Conservation (phyloP, 2,888 invertebrate genomes). For the Drosophila prostipennis region DNA sequence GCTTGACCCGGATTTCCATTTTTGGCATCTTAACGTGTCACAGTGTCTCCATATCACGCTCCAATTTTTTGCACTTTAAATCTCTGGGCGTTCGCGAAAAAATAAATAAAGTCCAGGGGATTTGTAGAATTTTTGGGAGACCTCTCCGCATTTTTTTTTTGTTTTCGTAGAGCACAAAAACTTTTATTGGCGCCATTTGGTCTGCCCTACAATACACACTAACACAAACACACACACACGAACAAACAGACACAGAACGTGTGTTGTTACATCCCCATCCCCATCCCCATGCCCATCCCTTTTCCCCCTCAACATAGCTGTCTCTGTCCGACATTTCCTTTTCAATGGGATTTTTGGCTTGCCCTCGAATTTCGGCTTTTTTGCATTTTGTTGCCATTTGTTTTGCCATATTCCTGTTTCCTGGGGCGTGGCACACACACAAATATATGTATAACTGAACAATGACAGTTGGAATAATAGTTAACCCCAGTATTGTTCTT, state of each 20-base stretch:
- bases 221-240: conserved; percentile 13
- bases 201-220: conserved; percentile 62
- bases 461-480: neutral
- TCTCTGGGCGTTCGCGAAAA: conserved; percentile 2
- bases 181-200: conserved; percentile 76
- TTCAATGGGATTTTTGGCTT: conserved; percentile 39
- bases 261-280: conserved; percentile 8
- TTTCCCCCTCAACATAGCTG: neutral
- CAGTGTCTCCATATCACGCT: conserved; percentile 7
- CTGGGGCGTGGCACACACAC: conserved; percentile 50
- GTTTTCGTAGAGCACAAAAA: conserved; percentile 44
- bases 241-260: conserved; percentile 14
- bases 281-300: neutral
- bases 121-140: conserved; percentile 10
- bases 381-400: conserved; percentile 31
- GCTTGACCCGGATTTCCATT: conserved; percentile 21
- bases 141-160: conserved; percentile 1
- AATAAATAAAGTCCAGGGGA: conserved; percentile 26
- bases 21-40: conserved; percentile 17
- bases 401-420: conserved; percentile 20
- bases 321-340: conserved; percentile 20
- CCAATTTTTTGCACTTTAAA: conserved; percentile 11
- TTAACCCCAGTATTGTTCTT: neutral
- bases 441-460: conserved; percentile 9
- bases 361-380: conserved; percentile 20